Evolutionary conservation across 2,888 invertebrate genomes (phyloP), one percentile per base, ranked within the genome.

Genomic region (Adineta ricciae): DNA sequence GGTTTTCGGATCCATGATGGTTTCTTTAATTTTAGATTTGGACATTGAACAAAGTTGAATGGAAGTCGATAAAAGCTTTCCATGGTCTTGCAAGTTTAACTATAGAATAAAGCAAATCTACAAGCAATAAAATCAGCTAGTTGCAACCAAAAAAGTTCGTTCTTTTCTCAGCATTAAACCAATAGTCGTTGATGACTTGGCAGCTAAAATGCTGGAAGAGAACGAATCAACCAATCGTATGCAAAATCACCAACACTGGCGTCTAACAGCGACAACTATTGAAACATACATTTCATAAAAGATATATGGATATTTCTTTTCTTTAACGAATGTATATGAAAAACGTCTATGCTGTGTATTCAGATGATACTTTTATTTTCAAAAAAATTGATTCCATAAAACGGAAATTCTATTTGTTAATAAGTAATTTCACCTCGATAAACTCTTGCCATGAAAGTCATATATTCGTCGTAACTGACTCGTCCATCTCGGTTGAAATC

Each of bases 1-100:
- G 98, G 98, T 89, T 95, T 94, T 87, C 94, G 94, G 83, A 97
- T 91, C 96, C 96, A 97, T 92, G 94, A 93, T 85, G 97, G 96
- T 88, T 93, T 94, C 89, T 95, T 95, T 84, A 98, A 93, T 91
- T 95, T 96, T 85, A 98, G 93, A 91, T 96, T 95, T 32, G 97
- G 97, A 88, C 94, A 93, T 92, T 95, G 94, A 85, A 98, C 92
- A 86, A 97, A 92, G 85, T 93, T 91, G 90, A 94, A 97, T 0
- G 96, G 96, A 88, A 95, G 89, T 84, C 93, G 49, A 41, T 83
- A 85, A 49, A 41, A 41, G 49, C 83, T 83, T 72, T 85, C 84
- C 84, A 85, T 85, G 38, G 32, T 82, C n/a, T 41, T 16, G 11
- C 46, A 11, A 1, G 21, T 84, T 84, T 64, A 1, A n/a, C n/a